A percentile compares a stretch with the other conserved stretches of the same genome.
Evolutionary conservation across 2,888 invertebrate species (phyloP).

Genomic region (Norana najaformis): DNA sequence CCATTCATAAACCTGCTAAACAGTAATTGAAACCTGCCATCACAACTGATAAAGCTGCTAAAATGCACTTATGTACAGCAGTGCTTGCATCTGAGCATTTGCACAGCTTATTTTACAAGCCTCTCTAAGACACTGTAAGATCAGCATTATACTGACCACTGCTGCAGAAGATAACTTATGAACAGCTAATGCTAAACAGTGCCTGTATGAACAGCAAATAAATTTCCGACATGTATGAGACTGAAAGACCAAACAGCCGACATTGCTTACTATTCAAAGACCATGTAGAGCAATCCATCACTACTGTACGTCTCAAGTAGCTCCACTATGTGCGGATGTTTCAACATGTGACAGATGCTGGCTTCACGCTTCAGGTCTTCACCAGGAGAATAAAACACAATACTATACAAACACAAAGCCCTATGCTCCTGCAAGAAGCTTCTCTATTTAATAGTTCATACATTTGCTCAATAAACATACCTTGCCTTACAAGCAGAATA

Average conservation of each 20-base stretch:
- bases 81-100: not conserved
- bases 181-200: not conserved
- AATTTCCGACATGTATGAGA: too few relatives aligned
- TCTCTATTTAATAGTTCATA: not conserved
- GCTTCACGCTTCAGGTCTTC: conserved; percentile 95
- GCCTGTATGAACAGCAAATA: not conserved
- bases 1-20: not conserved
- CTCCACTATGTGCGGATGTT: conserved; percentile 98
- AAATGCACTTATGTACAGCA: not conserved
- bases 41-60: not conserved
- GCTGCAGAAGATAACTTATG: not conserved
- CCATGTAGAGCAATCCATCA: conserved; percentile 98
- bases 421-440: not conserved
- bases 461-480: not conserved
- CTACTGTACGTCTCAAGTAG: conserved; percentile 96
- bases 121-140: not conserved
- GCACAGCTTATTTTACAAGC: not conserved
- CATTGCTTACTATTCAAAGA: conserved; percentile 93
- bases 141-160: not conserved
- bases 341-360: conserved; percentile 89
- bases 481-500: not conserved
- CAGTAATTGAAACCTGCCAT: not conserved
- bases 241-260: not conserved
- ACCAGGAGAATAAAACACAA: conserved; percentile 19
- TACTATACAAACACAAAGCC: not conserved